Evolutionary conservation across 2,113 vertebrate genomes (phyloP), one percentile per base, ranked within the genome.

Genomic region (Ondatra zibethicus): DNA sequence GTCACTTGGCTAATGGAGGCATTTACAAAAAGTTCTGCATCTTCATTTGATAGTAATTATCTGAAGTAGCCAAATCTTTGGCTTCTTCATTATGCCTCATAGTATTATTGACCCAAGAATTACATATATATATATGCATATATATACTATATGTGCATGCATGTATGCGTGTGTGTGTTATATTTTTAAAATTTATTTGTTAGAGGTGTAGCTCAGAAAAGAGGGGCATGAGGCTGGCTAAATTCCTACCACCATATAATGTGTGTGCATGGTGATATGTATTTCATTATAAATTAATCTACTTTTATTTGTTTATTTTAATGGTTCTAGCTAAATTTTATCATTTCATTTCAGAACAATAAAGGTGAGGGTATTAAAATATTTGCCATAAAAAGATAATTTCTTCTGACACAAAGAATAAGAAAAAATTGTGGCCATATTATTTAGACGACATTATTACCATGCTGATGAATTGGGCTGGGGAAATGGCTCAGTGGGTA

Each of bases 261-360:
- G 50, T 72, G 14, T 70, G 39, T 80, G 10, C 29, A 63, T 39
- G 19, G 4, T 58, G 31, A 66, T 47, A 21, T 14, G n/a, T 58
- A 45, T 84, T 77, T 90, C 39, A 33, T 70, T 72, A 23, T 81
- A 68, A 47, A 7, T 80, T 72, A 55, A 12, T 91, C 86, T 65
- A 39, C 17, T 84, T 72, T 63, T 89, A 61, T 61, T 97, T 89
- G 39, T 42, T 66, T 72, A 12, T 89, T 55, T 50, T 73, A 58
- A n/a, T 52, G 29, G 55, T 61, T 75, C 87, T 61, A 91, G 29
- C 27, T 52, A 85, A 78, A 55, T 88, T 92, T 96, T 81, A n/a
- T 86, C 47, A 80, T 68, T 93, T 95, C 42, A 94, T 89, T 92
- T 95, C 88, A 94, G 39, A 23, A 77, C 39, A 63, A 52, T 89